Conservation (phyloP, 2,113 vertebrate genomes). For the Clupea harengus region DNA sequence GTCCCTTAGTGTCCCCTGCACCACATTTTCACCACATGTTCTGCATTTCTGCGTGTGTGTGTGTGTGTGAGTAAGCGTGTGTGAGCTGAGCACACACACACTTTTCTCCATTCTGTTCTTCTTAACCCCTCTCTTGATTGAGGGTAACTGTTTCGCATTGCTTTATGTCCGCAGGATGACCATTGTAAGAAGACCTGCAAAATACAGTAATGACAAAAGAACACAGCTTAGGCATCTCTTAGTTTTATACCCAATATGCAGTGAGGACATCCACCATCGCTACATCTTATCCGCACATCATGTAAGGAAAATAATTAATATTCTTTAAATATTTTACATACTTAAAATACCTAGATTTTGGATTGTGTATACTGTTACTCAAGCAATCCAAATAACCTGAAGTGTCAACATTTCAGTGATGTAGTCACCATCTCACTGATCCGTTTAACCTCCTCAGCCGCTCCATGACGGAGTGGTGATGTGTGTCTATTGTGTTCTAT, state of each 20-base stretch:
- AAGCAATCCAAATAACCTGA: no score
- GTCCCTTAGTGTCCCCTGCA: background rate
- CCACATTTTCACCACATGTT: slow-evolving; percentile 25
- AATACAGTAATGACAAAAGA: slow-evolving; percentile 23
- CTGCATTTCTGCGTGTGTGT: slow-evolving; percentile 26
- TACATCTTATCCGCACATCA: background rate
- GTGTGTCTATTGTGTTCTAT: no score
- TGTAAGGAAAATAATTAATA: no score
- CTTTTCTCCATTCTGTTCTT: slow-evolving; percentile 25
- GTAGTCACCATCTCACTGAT: no score
- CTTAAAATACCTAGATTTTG: no score
- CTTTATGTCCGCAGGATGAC: slow-evolving; percentile 85
- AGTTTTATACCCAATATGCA: background rate
- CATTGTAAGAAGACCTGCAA: slow-evolving; percentile 97
- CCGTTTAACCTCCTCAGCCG: no score
- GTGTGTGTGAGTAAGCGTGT: slow-evolving; percentile 14
- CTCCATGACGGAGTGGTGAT: no score
- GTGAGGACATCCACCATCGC: background rate
- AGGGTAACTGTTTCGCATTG: background rate
- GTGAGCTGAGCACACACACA: slow-evolving; percentile 32
- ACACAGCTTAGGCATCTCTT: background rate
- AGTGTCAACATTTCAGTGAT: no score
- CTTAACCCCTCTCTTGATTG: background rate
- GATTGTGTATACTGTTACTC: no score
- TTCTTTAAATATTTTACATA: no score